Evolutionary conservation across 2,113 vertebrate genomes (phyloP).

Genomic region (Oreotrochilus melanogaster): DNA sequence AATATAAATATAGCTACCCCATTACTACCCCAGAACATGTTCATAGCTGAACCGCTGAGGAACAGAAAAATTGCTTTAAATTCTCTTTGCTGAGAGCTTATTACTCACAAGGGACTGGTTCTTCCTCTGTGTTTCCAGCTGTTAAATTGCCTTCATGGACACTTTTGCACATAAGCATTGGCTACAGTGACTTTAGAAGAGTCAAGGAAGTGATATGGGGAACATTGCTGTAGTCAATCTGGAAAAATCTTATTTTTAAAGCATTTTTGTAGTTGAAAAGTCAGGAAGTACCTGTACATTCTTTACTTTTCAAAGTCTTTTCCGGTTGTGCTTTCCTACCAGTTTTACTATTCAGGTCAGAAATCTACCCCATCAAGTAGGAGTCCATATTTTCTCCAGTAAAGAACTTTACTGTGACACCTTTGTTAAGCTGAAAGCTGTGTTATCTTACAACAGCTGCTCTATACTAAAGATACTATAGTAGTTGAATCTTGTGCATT

Average conservation of each 20-base stretch:
- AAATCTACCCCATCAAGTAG: not conserved
- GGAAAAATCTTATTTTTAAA: not conserved
- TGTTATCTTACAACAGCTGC: not conserved
- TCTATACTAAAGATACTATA: not conserved
- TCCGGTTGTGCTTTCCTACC: not conserved
- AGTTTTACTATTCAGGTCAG: not conserved
- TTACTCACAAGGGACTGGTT: not conserved
- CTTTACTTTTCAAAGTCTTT: not conserved
- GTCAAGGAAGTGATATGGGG: not conserved
- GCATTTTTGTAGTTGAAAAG: not conserved
- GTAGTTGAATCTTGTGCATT: not conserved
- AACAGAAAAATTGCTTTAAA: slow-evolving; percentile 38
- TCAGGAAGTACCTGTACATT: not conserved
- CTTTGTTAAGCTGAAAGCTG: not conserved
- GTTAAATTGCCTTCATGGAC: slow-evolving; percentile 22
- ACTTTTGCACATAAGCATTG: not conserved
- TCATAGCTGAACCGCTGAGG: not conserved
- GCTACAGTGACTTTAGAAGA: not conserved
- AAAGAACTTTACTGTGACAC: not conserved
- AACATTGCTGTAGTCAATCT: not conserved
- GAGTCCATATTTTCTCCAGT: not conserved
- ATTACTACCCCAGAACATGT: slow-evolving; percentile 17
- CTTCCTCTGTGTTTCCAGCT: slow-evolving; percentile 17
- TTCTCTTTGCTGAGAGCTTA: slow-evolving; percentile 23
- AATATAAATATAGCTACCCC: slow-evolving; percentile 14